These are phyloP conservation scores for Onychorhynchus coronatus DNA, from an alignment of 2,113 vertebrate species.

Conservation along the genomic window DNA sequence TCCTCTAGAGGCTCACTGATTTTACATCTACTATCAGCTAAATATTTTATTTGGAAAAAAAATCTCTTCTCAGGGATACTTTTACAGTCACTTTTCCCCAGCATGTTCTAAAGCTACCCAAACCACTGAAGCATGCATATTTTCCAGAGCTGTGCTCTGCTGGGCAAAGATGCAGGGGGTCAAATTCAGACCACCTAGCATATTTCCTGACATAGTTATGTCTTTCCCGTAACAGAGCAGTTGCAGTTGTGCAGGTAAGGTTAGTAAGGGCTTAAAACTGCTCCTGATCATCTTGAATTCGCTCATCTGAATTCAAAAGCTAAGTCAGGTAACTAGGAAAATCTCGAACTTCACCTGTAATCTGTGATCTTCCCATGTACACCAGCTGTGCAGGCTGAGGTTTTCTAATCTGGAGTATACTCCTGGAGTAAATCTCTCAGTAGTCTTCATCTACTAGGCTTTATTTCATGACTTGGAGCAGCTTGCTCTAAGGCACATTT, in stretches of 20 bases:
- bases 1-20: background rate
- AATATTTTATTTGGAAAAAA: slow-evolving; percentile 26
- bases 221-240: background rate
- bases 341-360: background rate
- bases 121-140: background rate
- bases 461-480: background rate
- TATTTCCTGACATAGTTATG: background rate
- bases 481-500: background rate
- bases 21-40: slow-evolving; percentile 4
- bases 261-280: background rate
- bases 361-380: background rate
- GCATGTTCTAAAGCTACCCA: background rate
- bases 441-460: background rate
- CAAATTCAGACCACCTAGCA: background rate
- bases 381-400: background rate
- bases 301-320: background rate
- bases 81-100: background rate
- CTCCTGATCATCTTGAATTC: background rate
- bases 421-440: background rate
- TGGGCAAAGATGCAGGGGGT: background rate
- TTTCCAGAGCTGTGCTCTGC: background rate
- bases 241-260: background rate
- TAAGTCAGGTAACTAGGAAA: background rate
- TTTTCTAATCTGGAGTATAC: background rate
- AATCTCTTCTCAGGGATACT: background rate